phyloP scores from a whole-genome alignment of 2,888 invertebrate species.

The Biston stratarius region DNA sequence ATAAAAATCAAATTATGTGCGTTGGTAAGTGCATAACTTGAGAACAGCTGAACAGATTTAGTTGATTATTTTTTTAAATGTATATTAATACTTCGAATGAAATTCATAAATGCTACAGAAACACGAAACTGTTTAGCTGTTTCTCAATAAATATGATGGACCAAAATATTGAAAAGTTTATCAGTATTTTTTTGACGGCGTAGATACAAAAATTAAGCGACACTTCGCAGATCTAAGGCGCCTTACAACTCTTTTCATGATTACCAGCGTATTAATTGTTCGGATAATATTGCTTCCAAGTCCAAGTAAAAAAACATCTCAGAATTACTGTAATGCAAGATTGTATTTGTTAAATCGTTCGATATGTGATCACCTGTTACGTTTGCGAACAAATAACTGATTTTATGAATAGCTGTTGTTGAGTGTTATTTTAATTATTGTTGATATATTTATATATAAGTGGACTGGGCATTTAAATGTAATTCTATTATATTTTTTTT shows the following conservation, averaged over 20 bases:
- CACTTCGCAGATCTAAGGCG: no score
- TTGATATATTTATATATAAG: constrained; percentile 55
- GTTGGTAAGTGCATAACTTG: no score
- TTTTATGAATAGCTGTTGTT: constrained; percentile 41
- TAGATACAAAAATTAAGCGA: no score
- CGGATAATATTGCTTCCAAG: no score
- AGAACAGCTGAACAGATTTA: background rate
- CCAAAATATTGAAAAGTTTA: constrained; percentile 12
- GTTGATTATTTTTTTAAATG: no score
- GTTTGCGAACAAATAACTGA: constrained; percentile 38
- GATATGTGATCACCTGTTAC: constrained; percentile 28
- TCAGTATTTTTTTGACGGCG: constrained; percentile 4
- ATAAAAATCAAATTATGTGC: no score
- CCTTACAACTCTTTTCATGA: no score
- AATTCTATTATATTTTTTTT: constrained; percentile 58
- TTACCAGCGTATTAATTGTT: no score
- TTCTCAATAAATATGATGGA: constrained; percentile 6
- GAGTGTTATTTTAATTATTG: constrained; percentile 50
- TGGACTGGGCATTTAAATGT: constrained; percentile 65
- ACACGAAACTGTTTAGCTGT: no score
- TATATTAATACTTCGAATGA: no score
- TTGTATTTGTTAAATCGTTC: constrained; percentile 10
- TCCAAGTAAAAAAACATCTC: no score
- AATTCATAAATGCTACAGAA: no score
- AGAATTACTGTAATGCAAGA: background rate